These are phyloP conservation scores for Cygnus buccinator DNA, from an alignment of 2,113 vertebrate species.

Conservation along the genomic window DNA sequence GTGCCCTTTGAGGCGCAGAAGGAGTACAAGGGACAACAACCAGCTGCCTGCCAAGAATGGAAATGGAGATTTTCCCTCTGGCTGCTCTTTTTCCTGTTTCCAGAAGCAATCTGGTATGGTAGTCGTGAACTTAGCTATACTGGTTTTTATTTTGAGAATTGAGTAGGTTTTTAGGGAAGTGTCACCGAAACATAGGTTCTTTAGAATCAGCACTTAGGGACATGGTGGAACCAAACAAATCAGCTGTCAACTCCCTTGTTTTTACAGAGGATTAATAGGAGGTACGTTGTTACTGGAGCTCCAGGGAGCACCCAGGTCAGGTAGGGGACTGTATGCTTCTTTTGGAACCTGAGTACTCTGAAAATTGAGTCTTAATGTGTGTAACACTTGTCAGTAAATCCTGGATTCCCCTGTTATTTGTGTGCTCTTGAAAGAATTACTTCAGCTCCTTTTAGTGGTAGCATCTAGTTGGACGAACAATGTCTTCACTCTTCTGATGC, in stretches of 20 bases:
- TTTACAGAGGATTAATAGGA: not conserved
- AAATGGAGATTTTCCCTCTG: not conserved
- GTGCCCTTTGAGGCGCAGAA: not conserved
- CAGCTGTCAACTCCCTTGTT: not conserved
- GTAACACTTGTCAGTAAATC: not conserved
- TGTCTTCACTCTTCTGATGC: not conserved
- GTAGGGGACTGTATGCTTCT: not conserved
- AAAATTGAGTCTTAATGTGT: not conserved
- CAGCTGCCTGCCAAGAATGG: not conserved
- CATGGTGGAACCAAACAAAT: not conserved
- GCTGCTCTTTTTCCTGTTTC: not conserved
- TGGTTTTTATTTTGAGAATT: not conserved
- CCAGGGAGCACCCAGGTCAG: not conserved
- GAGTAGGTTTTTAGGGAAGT: not conserved
- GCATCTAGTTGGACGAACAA: not conserved
- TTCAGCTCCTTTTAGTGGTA: not conserved
- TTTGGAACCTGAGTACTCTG: not conserved
- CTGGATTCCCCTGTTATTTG: accelerated
- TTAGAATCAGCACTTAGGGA: not conserved
- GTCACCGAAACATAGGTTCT: not conserved
- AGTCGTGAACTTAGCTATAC: not conserved
- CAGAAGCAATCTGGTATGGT: not conserved
- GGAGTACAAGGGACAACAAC: not conserved
- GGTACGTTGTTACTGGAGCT: not conserved
- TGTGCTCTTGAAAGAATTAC: not conserved